Evolutionary conservation across 1,140 invertebrate species (phyloP), one percentile per base, ranked within the genome.

Genomic region (Sweltsa coloradensis): DNA sequence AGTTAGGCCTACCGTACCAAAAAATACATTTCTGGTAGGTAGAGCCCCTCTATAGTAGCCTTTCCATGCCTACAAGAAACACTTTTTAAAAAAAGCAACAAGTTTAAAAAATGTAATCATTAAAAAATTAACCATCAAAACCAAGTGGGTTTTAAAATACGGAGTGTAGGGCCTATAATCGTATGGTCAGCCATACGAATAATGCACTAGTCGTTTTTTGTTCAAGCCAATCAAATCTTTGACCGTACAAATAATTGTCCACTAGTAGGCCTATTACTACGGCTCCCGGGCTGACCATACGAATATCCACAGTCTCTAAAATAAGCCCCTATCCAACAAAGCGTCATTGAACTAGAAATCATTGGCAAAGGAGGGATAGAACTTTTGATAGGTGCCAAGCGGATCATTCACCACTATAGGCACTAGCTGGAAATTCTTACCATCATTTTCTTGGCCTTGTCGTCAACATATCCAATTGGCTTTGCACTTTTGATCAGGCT

Each of bases 381-480:
- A 7, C 5, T 7, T 14, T 5, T 14, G 19, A 14, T n/a, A 16
- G 5, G n/a, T 14, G 7, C 6, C 5, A 14, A 16, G 6, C 6
- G 14, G 14, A 7, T 39, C 14, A 7, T 14, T 14, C 36, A 39
- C n/a, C n/a, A 39, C 5, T 19, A 39, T 6, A 39, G 6, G 14
- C n/a, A 16, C 6, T 7, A 5, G 19, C 6, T 42, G 11, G 3
- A 22, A 16, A 26, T 31, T 21, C 42, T 25, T 25, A 44, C 46
- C 46, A 47, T 47, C 37, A 47, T 47, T 19, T 47, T 47, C 36
- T 47, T 36, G 21, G 34, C 46, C 37, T 47, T 47, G 37, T 41
- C 9, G 14, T 47, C 46, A n/a, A 22, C 16, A 29, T 41, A 47
- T 9, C 22, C 27, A 21, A 31, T 13, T n/a, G 42, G 25, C 14